Evolutionary conservation across 30 jellyfish, hydroid and myxozoan genomes (phyloP).

Genomic region (Mastigias papua): DNA sequence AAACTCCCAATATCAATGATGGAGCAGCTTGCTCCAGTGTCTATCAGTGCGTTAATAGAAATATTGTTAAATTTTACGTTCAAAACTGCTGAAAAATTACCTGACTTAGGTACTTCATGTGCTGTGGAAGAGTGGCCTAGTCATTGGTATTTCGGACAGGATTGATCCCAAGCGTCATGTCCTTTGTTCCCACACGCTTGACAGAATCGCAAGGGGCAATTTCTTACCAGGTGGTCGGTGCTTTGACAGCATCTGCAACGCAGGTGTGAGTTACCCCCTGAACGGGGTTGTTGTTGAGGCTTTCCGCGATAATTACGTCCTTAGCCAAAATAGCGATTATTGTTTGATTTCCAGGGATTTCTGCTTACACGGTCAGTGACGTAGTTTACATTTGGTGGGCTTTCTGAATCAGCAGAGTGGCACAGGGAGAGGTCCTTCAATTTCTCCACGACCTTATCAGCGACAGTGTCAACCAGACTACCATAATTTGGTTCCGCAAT

Average conservation of each 20-base stretch:
- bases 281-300: background rate
- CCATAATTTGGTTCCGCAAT: background rate
- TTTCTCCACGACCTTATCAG: constrained; percentile 1
- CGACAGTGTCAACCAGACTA: background rate
- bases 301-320: background rate
- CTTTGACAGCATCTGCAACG: constrained; percentile 44
- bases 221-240: constrained; percentile 33
- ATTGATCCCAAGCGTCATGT: constrained; percentile 46
- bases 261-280: background rate
- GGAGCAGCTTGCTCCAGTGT: constrained; percentile 35
- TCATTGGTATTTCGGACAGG: background rate
- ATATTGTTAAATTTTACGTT: background rate
- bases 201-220: constrained; percentile 43
- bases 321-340: constrained; percentile 9
- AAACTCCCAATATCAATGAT: constrained; percentile 30
- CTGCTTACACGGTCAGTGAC: background rate
- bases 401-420: background rate
- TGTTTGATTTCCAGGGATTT: background rate
- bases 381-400: background rate
- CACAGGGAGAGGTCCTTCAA: constrained; percentile 9
- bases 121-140: background rate
- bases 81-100: background rate
- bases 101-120: background rate
- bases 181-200: constrained; percentile 55
- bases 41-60: background rate